These are phyloP conservation scores for Drosophila bunnanda DNA, from an alignment of 2,888 invertebrate species.

Conservation along the genomic window DNA sequence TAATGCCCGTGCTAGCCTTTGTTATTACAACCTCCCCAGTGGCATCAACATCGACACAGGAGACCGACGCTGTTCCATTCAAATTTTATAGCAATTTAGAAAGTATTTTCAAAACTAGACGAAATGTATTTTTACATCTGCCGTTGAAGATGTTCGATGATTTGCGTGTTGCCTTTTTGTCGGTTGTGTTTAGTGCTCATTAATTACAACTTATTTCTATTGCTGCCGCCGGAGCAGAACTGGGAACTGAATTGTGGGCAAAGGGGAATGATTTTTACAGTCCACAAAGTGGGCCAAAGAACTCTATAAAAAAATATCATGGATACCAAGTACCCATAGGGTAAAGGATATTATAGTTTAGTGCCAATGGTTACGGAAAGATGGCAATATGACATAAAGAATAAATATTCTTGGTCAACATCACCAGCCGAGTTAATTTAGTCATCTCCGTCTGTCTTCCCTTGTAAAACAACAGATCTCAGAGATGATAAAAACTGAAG, in stretches of 20 bases:
- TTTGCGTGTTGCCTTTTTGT: slow-evolving; percentile 40
- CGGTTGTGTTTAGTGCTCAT: slow-evolving; percentile 33
- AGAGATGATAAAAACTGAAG: too few relatives aligned
- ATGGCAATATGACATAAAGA: too few relatives aligned
- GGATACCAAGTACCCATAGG: too few relatives aligned
- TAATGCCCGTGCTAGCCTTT: slow-evolving; percentile 41
- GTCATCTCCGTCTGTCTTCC: too few relatives aligned
- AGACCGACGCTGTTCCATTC: slow-evolving; percentile 25
- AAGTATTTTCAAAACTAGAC: slow-evolving; percentile 58
- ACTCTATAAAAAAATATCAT: not conserved
- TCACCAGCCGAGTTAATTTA: too few relatives aligned
- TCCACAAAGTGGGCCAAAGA: not conserved
- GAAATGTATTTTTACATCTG: slow-evolving; percentile 65
- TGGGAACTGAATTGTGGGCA: not conserved
- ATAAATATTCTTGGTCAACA: too few relatives aligned
- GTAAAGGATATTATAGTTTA: too few relatives aligned
- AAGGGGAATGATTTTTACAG: not conserved
- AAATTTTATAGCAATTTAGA: slow-evolving; percentile 65
- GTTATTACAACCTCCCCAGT: slow-evolving; percentile 35
- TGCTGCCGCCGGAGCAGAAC: not conserved
- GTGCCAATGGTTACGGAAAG: too few relatives aligned
- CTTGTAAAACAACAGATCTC: too few relatives aligned
- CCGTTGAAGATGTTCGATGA: slow-evolving; percentile 32
- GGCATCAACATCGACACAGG: slow-evolving; percentile 5
- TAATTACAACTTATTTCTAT: slow-evolving; percentile 42